Evolutionary conservation across 2,113 vertebrate species (phyloP), one percentile per base, ranked within the genome.

Genomic region (Pleuronectes platessa): DNA sequence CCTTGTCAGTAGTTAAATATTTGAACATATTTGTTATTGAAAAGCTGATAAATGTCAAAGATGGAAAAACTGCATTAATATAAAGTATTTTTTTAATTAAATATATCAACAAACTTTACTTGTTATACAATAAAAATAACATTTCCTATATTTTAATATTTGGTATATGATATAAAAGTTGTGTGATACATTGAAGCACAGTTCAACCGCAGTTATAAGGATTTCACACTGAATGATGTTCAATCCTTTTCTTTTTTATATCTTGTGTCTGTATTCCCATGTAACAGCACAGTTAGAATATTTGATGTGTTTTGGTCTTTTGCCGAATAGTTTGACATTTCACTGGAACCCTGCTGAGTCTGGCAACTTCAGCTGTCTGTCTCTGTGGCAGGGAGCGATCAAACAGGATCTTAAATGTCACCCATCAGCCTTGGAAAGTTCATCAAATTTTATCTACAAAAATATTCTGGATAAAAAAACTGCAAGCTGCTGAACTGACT

Each of bases 381-480:
- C 75, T 68, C 35, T 68, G 26, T 13, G 1, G 12, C 31, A 24
- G 6, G 6, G 42, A 40, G 14, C 2, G 2, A 82, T 71, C 49
- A 76, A 80, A 62, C 20, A 7, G 37, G 45, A 17, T 76, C 49
- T 68, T 63, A 75, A 73, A 70, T 73, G 71, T 69, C 71, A 65
- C 5, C 0, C 2, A 64, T 70, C 62, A 53, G 24, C 26, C 20
- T 18, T 49, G 18, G 21, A 81, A 67, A 82, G 64, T 51, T 87
- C 8, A 59, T 65, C 5, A 66, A 68, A 77, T 76, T 18, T 31
- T 20, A 62, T 10, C 42, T 68, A n/a, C 5, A 60, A 61, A 84
- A 59, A 66, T 6, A 65, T 68, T 60, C 35, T 24, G 20, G 12
- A 27, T 45, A 61, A n/a, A 27, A 86, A 61, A 9, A 15, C 20